Percentiles rank a stretch among this genome's conserved stretches.
These are phyloP conservation scores for Melospiza melodia DNA, from an alignment of 2,113 vertebrate species.

Conservation along the genomic window DNA sequence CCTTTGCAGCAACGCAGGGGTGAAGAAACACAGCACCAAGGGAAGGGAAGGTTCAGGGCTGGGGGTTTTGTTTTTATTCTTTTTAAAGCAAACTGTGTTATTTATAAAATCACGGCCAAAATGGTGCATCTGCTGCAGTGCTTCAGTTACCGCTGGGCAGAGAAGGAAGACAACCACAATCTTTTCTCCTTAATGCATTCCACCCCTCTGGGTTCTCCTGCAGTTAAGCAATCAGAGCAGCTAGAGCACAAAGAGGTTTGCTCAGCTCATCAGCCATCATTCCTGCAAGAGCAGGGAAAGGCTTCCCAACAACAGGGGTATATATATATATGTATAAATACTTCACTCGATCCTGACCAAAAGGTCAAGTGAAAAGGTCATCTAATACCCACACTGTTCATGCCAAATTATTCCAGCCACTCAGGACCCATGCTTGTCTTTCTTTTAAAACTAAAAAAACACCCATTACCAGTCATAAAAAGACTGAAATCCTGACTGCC, in stretches of 20 bases:
- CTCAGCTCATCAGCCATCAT: neutral
- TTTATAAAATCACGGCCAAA: neutral
- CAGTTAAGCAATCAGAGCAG: neutral
- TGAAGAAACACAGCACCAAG: neutral
- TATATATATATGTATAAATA: slow-evolving; percentile 54
- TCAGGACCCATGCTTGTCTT: neutral
- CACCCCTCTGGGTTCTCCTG: neutral
- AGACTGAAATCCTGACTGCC: neutral
- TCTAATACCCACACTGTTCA: neutral
- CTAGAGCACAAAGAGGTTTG: neutral
- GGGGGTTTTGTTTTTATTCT: neutral
- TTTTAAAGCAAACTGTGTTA: neutral
- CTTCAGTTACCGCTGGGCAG: neutral
- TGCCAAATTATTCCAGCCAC: slow-evolving; percentile 22
- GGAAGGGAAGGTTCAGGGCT: neutral
- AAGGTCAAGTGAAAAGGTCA: slow-evolving; percentile 46
- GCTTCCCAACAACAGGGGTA: neutral
- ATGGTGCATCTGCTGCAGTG: neutral
- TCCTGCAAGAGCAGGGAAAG: neutral
- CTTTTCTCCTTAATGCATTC: neutral
- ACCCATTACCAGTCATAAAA: neutral
- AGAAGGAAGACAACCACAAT: neutral
- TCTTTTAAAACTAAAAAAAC: neutral
- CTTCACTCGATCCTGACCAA: neutral
- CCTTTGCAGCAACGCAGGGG: neutral